Percentiles rank a stretch among this genome's conserved stretches.
These are phyloP conservation scores for Hippocampus zosterae DNA, from an alignment of 2,113 vertebrate genomes.

Conservation along the genomic window DNA sequence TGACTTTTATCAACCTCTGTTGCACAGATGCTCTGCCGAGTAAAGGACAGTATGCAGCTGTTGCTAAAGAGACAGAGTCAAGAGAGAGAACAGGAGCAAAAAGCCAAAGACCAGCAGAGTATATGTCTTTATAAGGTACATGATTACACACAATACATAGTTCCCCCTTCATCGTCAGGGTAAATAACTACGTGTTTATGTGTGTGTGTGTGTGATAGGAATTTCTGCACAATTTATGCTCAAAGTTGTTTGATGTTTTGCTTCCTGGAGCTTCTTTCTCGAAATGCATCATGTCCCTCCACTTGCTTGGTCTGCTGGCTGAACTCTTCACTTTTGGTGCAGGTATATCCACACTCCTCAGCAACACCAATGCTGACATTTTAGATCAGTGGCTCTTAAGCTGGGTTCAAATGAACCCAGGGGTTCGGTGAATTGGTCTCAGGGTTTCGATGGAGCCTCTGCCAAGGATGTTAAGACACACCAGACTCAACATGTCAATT, in stretches of 20 bases:
- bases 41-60: slow-evolving; percentile 85
- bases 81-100: slow-evolving; percentile 50
- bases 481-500: no score
- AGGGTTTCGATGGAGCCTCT: no score
- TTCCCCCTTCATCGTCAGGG: neutral
- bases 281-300: slow-evolving; percentile 83
- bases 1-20: neutral
- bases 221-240: slow-evolving; percentile 83
- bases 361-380: neutral
- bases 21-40: slow-evolving; percentile 81
- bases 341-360: slow-evolving; percentile 46
- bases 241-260: slow-evolving; percentile 79
- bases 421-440: no score
- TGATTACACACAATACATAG: neutral
- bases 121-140: slow-evolving; percentile 73
- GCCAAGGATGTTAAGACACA: no score
- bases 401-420: no score
- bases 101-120: slow-evolving; percentile 41
- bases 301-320: slow-evolving; percentile 80
- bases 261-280: slow-evolving; percentile 88
- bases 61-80: slow-evolving; percentile 80
- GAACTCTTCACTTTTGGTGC: slow-evolving; percentile 77
- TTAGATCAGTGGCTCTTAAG: neutral
- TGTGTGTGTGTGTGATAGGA: slow-evolving; percentile 62
- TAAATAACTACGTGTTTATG: neutral